phyloP scores from a whole-genome alignment of 2,888 invertebrate genomes.

The Drosophila flavopinicola region DNA sequence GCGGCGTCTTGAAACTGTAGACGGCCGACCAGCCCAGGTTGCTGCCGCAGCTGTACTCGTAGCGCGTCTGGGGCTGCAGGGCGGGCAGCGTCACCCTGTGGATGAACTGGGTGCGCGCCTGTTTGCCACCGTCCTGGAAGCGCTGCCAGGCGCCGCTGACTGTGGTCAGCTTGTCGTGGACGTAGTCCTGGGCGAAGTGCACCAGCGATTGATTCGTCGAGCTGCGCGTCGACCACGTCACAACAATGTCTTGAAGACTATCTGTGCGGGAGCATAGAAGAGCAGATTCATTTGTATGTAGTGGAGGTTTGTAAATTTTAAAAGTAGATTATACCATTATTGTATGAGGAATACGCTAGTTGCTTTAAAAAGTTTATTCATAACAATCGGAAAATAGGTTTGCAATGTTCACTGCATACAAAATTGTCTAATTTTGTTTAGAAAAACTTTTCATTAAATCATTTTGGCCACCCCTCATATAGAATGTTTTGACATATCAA shows the following conservation, averaged over 20 bases:
- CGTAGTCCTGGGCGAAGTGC: constrained; percentile 88
- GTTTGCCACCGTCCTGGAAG: constrained; percentile 91
- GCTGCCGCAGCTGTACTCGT: constrained; percentile 93
- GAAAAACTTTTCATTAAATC: no score
- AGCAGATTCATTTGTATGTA: no score
- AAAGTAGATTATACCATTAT: no score
- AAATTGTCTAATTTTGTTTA: no score
- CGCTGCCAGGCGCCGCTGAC: constrained; percentile 86
- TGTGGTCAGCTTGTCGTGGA: constrained; percentile 80
- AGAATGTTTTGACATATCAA: no score
- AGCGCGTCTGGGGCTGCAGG: constrained; percentile 87
- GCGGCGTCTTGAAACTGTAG: constrained; percentile 91
- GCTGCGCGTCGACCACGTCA: constrained; percentile 93
- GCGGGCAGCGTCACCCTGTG: constrained; percentile 89
- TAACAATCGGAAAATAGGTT: no score
- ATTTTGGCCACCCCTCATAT: no score
- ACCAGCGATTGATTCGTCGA: constrained; percentile 89
- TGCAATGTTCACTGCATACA: no score
- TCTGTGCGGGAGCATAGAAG: constrained; percentile 84
- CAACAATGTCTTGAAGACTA: constrained; percentile 88
- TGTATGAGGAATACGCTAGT: no score
- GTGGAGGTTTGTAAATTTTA: no score
- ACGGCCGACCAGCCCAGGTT: constrained; percentile 91
- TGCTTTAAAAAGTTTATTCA: no score
- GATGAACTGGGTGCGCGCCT: constrained; percentile 88